Conservation (phyloP, 1,140 invertebrate species). For the Scylla paramamosain region DNA sequence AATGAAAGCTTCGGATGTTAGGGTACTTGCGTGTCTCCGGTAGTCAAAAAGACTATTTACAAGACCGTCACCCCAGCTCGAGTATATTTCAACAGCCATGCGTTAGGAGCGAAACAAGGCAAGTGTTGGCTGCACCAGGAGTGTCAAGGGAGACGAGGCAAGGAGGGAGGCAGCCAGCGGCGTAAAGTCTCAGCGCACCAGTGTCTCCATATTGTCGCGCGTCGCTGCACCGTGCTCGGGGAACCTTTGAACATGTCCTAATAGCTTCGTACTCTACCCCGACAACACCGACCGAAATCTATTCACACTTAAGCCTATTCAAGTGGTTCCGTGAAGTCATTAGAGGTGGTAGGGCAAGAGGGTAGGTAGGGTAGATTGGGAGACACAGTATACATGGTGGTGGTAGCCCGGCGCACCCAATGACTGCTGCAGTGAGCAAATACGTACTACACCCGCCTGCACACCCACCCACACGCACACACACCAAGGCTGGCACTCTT, state of each 20-base stretch:
- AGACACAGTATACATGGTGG: not conserved
- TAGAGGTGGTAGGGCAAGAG: not conserved
- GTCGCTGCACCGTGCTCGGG: not conserved
- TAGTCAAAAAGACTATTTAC: not conserved
- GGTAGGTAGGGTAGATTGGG: not conserved
- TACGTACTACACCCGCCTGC: not conserved
- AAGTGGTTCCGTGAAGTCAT: slow-evolving; percentile 47
- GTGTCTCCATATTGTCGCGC: not conserved
- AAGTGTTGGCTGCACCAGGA: too few relatives aligned
- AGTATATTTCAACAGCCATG: too few relatives aligned
- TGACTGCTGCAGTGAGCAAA: not conserved
- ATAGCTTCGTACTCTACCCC: slow-evolving; percentile 56
- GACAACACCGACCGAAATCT: not conserved
- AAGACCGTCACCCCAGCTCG: not conserved
- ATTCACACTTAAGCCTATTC: slow-evolving; percentile 70
- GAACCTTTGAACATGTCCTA: not conserved
- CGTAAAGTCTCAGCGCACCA: not conserved
- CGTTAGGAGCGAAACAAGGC: not conserved
- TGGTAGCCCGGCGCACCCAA: not conserved
- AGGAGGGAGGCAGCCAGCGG: not conserved
- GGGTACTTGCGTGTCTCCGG: not conserved
- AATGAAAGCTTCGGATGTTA: not conserved
- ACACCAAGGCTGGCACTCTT: not conserved
- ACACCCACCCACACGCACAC: not conserved
- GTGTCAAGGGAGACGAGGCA: too few relatives aligned